A percentile compares a stretch with the other conserved stretches of the same genome.
phyloP scores from a whole-genome alignment of 2,113 vertebrate genomes.

The Willisornis vidua region DNA sequence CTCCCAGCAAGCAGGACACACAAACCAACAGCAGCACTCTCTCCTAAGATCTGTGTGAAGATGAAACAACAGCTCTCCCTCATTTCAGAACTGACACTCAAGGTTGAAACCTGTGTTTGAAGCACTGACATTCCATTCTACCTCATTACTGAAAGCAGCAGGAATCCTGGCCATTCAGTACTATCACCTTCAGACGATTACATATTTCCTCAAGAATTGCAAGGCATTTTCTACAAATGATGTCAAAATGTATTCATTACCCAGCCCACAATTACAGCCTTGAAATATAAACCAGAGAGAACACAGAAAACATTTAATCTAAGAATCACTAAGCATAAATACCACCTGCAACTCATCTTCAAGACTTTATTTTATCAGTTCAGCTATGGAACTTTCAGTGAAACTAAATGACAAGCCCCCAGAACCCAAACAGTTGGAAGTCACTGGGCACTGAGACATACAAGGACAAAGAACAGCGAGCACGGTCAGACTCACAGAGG shows the following conservation, averaged over 20 bases:
- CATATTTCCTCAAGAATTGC: neutral
- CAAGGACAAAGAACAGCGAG: neutral
- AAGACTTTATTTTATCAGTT: neutral
- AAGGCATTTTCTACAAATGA: neutral
- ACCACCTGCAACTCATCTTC: neutral
- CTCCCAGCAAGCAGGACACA: neutral
- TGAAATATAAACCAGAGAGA: neutral
- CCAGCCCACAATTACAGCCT: neutral
- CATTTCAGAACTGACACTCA: neutral
- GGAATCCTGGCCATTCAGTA: neutral
- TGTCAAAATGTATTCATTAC: neutral
- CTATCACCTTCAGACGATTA: neutral
- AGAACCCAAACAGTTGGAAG: neutral
- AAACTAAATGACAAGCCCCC: fast-evolving
- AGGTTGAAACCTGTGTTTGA: neutral
- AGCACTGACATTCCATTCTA: neutral
- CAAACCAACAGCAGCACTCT: neutral
- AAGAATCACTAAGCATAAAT: neutral
- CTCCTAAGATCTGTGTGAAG: neutral
- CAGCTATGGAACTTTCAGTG: neutral
- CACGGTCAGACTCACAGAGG: fast-evolving
- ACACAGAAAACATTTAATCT: neutral
- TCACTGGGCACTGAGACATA: neutral
- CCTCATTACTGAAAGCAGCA: neutral
- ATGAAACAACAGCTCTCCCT: neutral